These are phyloP conservation scores for Chrysodeixis includens DNA, from an alignment of 2,888 invertebrate species.

Conservation along the genomic window DNA sequence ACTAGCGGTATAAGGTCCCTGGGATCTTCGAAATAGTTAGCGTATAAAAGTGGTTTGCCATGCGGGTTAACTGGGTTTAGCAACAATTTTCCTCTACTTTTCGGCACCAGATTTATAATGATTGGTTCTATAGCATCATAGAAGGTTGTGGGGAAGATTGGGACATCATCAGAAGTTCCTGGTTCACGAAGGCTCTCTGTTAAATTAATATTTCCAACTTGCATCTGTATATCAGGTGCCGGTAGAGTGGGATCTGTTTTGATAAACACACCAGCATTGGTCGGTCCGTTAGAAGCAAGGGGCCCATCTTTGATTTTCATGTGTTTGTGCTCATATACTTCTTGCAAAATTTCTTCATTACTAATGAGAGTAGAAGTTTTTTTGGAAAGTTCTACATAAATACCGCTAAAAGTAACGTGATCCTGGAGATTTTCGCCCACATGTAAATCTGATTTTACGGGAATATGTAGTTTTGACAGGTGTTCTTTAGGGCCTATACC, in stretches of 20 bases:
- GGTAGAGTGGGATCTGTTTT: conserved; percentile 82
- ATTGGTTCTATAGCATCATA: conserved; percentile 89
- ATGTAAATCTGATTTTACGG: conserved; percentile 70
- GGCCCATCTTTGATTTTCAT: conserved; percentile 80
- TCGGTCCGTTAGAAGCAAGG: conserved; percentile 86
- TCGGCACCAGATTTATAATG: conserved; percentile 89
- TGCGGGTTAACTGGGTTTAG: conserved; percentile 91
- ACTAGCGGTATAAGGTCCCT: conserved; percentile 90
- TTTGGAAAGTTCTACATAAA: conserved; percentile 87
- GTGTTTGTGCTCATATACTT: conserved; percentile 76
- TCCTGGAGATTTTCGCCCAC: conserved; percentile 82
- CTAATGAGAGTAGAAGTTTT: conserved; percentile 80
- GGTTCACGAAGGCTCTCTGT: conserved; percentile 88
- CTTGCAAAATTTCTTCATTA: conserved; percentile 74
- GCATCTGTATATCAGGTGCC: conserved; percentile 90
- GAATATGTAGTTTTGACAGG: conserved; percentile 31
- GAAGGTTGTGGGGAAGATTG: conserved; percentile 87
- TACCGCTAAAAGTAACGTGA: conserved; percentile 79
- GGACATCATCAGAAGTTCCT: conserved; percentile 55
- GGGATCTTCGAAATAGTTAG: conserved; percentile 90
- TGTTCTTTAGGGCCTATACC: conserved; percentile 73
- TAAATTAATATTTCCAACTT: conserved; percentile 83
- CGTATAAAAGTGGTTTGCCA: conserved; percentile 91
- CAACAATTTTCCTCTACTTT: conserved; percentile 89
- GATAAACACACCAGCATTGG: conserved; percentile 88